phyloP scores from a whole-genome alignment of 2,888 invertebrate genomes.

The Parnassius glacialis region DNA sequence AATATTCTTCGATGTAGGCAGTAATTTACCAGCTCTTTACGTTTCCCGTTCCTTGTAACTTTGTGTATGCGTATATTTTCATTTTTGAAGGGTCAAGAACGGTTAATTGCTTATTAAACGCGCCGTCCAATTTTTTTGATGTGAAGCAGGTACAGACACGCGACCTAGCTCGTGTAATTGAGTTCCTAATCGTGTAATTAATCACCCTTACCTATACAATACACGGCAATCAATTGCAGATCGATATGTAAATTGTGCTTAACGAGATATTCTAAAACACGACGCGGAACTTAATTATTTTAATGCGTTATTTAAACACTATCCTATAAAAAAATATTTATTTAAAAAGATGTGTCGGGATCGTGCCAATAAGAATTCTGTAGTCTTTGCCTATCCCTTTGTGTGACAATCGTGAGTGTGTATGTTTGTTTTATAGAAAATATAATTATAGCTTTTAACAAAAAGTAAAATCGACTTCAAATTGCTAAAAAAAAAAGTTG shows the following conservation, averaged over 20 bases:
- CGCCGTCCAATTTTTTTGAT: neutral
- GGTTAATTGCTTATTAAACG: neutral
- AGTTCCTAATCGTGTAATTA: neutral
- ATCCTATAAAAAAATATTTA: neutral
- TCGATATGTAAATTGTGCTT: neutral
- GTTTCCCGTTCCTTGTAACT: slow-evolving; percentile 3
- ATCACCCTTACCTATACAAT: neutral
- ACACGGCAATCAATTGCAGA: neutral
- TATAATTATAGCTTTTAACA: no score
- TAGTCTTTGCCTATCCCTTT: no score
- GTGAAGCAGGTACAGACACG: neutral
- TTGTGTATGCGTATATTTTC: neutral
- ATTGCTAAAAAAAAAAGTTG: no score
- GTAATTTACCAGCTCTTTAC: neutral
- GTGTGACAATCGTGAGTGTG: no score
- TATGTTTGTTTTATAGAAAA: no score
- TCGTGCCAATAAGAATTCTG: no score
- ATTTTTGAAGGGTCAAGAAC: no score
- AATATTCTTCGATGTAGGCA: neutral
- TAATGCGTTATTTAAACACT: neutral
- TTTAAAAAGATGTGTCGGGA: neutral
- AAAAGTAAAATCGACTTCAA: no score
- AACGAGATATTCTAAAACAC: no score
- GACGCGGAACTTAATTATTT: no score
- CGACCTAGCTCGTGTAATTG: neutral